Conservation (phyloP, 1,140 invertebrate genomes). For the Caenorhabditis tropicalis region DNA sequence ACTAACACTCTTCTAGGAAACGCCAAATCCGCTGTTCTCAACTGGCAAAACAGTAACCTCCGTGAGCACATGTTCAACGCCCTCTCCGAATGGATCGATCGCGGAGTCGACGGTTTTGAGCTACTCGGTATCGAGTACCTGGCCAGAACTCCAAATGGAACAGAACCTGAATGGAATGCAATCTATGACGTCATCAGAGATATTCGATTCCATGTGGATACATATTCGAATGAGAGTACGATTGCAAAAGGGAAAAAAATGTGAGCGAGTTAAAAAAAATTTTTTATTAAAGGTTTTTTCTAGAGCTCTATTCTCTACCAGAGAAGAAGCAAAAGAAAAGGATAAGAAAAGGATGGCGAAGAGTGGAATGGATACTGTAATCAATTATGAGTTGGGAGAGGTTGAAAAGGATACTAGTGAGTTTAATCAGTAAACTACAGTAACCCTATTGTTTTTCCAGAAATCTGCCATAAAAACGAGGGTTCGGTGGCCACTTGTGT, state of each 20-base stretch:
- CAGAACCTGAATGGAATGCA: conserved; percentile 55
- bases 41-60: conserved; percentile 56
- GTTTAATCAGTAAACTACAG: neutral
- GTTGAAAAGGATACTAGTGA: conserved; percentile 54
- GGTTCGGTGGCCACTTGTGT: conserved; percentile 54
- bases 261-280: neutral
- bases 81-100: conserved; percentile 56
- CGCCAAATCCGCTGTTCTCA: conserved; percentile 45
- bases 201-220: conserved; percentile 56
- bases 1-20: conserved; percentile 11
- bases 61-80: conserved; percentile 50
- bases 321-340: conserved; percentile 52
- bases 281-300: neutral
- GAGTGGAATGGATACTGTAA: conserved; percentile 52
- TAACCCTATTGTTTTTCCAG: neutral
- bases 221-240: conserved; percentile 47
- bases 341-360: conserved; percentile 48
- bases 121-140: conserved; percentile 57
- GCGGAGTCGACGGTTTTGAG: conserved; percentile 59
- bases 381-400: conserved; percentile 60
- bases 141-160: conserved; percentile 53
- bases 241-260: conserved; percentile 22
- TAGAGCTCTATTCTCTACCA: conserved; percentile 49
- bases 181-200: conserved; percentile 54
- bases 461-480: conserved; percentile 57